Evolutionary conservation across 2,888 invertebrate species (phyloP), one percentile per base, ranked within the genome.

Genomic region (Cylloceria caligata): DNA sequence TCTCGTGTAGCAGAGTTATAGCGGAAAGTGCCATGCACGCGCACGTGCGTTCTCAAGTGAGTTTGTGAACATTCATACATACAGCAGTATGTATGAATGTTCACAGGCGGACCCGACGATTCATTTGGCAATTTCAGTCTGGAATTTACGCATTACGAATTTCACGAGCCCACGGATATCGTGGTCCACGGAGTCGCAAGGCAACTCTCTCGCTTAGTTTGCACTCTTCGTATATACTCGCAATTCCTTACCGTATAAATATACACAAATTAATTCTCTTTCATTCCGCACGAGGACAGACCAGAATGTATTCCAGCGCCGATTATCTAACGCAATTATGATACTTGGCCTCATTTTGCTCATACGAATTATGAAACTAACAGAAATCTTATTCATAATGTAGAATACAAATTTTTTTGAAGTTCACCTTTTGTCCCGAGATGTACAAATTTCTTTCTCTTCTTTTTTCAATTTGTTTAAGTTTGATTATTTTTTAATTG

Each of bases 41-140:
- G 27, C 55, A 7, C 21, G 21, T 4, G 11, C 24, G 7, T 34
- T 57, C 52, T 78, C 65, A 47, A 82, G 71, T 65, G 65, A 71
- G 24, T 39, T 21, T 60, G 68, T 55, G 11, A n/a, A n/a, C n/a
- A n/a, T n/a, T n/a, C n/a, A n/a, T n/a, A n/a, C n/a, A n/a, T n/a
- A n/a, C n/a, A n/a, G n/a, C n/a, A n/a, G n/a, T 49, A 24, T 21
- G 34, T 42, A 24, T 62, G 47, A 52, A 68, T 74, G 71, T 67
- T 76, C 42, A 45, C 16, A 21, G 16, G 49, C 62, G 47, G 39
- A 62, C 64, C 69, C 69, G 62, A 76, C 80, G 75, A 83, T 80
- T 79, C 79, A 80, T 80, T 80, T 69, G 79, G 64, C 75, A 83
- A 67, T 69, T 83, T 67, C 55, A 74, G 81, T 74, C 64, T 27